These are phyloP conservation scores for Drosophila bocqueti DNA, from an alignment of 1,140 invertebrate genomes.

Conservation along the genomic window DNA sequence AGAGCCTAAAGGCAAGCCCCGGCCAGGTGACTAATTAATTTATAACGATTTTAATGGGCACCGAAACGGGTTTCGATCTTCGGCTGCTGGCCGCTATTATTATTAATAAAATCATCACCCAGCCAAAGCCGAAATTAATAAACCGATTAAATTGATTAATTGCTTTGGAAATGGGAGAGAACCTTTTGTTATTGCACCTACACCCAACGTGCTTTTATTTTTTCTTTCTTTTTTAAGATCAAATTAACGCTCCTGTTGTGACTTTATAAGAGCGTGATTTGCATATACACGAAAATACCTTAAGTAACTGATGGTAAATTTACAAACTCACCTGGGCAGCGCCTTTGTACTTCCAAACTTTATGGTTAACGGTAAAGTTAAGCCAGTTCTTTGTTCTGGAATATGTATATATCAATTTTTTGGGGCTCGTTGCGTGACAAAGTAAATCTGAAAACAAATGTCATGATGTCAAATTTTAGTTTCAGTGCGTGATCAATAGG, in stretches of 20 bases:
- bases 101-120: conserved; percentile 78
- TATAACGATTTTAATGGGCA: conserved; percentile 48
- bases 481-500: background rate
- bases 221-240: background rate
- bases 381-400: conserved; percentile 19
- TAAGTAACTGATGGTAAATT: conserved; percentile 26
- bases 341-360: conserved; percentile 7
- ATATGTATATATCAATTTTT: background rate
- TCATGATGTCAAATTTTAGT: background rate
- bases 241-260: conserved; percentile 35
- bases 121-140: conserved; percentile 50
- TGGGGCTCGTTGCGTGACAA: background rate
- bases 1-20: conserved; percentile 6
- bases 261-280: conserved; percentile 18
- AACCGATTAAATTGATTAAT: conserved; percentile 76
- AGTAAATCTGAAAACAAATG: background rate
- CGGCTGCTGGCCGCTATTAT: conserved; percentile 11
- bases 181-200: conserved; percentile 58
- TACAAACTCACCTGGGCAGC: conserved; percentile 5
- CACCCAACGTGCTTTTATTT: background rate
- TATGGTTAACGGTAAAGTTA: conserved; percentile 6
- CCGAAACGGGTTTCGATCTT: conserved; percentile 55
- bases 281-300: conserved; percentile 30
- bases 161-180: conserved; percentile 42
- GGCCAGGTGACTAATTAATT: conserved; percentile 41